phyloP scores from a whole-genome alignment of 2,797 vertebrate genomes.

The Rhinoraja longicauda region DNA sequence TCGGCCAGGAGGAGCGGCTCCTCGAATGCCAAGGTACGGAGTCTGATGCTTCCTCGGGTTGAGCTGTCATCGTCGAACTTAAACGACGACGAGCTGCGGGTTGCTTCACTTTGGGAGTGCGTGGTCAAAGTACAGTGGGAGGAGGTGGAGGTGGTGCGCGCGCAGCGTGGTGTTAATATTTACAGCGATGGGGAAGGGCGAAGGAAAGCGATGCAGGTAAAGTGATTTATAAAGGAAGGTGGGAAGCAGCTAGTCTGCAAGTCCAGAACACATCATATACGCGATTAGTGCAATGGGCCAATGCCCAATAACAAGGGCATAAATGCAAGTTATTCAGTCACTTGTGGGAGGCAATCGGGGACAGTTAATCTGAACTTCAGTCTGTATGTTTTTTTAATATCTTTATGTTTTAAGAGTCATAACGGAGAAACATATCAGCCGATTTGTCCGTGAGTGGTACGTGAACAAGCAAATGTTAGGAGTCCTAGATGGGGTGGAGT shows the following conservation, averaged over 20 bases:
- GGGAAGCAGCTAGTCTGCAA: neutral
- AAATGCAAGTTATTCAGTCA: neutral
- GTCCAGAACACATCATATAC: neutral
- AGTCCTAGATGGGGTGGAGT: neutral
- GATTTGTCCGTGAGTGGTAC: neutral
- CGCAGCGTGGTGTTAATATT: conserved; percentile 1
- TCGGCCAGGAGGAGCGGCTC: neutral
- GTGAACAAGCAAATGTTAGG: neutral
- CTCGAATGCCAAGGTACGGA: neutral
- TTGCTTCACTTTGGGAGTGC: neutral
- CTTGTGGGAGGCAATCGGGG: neutral
- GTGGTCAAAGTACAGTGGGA: conserved; percentile 23
- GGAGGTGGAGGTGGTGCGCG: conserved; percentile 10
- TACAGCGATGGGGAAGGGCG: conserved; percentile 5
- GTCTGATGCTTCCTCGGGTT: neutral
- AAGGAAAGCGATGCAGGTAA: neutral
- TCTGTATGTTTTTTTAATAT: neutral
- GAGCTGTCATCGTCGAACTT: neutral
- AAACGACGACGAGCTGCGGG: neutral
- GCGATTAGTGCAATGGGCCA: neutral
- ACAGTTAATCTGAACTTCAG: neutral
- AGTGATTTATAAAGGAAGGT: too few relatives aligned
- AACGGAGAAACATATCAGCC: neutral
- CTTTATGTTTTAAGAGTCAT: neutral
- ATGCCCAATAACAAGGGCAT: neutral